Evolutionary conservation across 1,140 invertebrate genomes (phyloP), one percentile per base, ranked within the genome.

Genomic region (Himalopsyche phryganea): DNA sequence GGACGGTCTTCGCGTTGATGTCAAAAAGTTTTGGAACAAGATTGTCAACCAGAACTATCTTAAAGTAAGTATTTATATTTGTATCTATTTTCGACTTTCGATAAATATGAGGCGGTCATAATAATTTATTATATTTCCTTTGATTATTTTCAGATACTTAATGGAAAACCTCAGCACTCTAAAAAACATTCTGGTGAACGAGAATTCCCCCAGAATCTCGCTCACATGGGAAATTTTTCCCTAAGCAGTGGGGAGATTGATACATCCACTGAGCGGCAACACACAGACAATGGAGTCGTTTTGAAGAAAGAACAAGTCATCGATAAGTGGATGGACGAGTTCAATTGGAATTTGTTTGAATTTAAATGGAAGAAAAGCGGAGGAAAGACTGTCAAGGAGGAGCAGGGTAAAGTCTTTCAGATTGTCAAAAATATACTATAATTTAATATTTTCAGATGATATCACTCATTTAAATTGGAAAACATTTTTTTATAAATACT

Each of bases 331-430:
- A 11, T 49, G 10, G 41, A 60, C 9, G 53, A 52, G 9, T 60
- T 64, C 19, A 60, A 57, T 33, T 50, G 50, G 52, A 46, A 64
- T 40, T 36, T 64, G 19, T 60, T 53, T 44, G 53, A 60, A 13
- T 32, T 60, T 6, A 60, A 40, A 38, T 64, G 61, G 61, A 64
- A 53, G 42, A 64, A 42, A 47, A 53, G 60, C 35, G 48, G 44
- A 1, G 58, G 50, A 3, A 60, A 57, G 52, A 33, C 18, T 2
- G 28, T 60, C 0, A 50, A 56, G 41, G 51, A 55, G 40, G 53
- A 53, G 17, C 44, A 51, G 51, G 58, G 58, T 60, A 52, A 28
- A 11, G 2, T 41, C 15, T 20, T 6, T 49, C 15, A n/a, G n/a
- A n/a, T n/a, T n/a, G n/a, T n/a, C n/a, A n/a, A n/a, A n/a, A n/a